Evolutionary conservation across 2,797 vertebrate species (phyloP).

Genomic region (Rhinoraja longicauda): DNA sequence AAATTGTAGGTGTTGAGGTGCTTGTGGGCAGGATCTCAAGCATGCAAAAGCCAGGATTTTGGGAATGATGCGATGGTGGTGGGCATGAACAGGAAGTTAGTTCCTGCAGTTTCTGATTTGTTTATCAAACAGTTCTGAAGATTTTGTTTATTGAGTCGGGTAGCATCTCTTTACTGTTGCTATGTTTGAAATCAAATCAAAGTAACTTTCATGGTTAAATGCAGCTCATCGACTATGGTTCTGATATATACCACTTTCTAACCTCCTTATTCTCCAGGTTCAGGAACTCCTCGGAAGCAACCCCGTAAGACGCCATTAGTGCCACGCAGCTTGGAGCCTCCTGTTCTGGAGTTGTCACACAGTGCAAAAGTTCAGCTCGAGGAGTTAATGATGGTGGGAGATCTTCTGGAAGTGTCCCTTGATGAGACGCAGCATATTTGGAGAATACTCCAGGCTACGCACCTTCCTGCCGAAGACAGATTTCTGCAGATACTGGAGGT

Average conservation of each 20-base stretch:
- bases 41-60: no score
- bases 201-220: neutral
- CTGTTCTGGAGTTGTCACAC: slow-evolving; percentile 82
- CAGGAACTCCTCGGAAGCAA: slow-evolving; percentile 83
- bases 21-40: no score
- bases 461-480: slow-evolving; percentile 88
- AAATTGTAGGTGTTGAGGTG: no score
- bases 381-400: slow-evolving; percentile 96
- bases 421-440: slow-evolving; percentile 98
- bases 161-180: neutral
- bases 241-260: neutral
- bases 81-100: neutral
- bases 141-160: neutral
- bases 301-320: slow-evolving; percentile 91
- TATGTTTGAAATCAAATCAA: neutral
- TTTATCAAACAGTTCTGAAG: neutral
- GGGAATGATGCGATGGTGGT: neutral
- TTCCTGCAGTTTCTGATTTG: neutral
- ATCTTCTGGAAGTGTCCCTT: slow-evolving; percentile 90
- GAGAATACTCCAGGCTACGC: slow-evolving; percentile 94
- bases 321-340: slow-evolving; percentile 89
- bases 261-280: slow-evolving; percentile 56
- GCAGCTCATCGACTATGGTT: neutral
- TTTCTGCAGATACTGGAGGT: slow-evolving; percentile 97
- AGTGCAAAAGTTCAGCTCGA: slow-evolving; percentile 88